Conservation (phyloP, 2,113 vertebrate genomes). For the Henicopernis longicauda region DNA sequence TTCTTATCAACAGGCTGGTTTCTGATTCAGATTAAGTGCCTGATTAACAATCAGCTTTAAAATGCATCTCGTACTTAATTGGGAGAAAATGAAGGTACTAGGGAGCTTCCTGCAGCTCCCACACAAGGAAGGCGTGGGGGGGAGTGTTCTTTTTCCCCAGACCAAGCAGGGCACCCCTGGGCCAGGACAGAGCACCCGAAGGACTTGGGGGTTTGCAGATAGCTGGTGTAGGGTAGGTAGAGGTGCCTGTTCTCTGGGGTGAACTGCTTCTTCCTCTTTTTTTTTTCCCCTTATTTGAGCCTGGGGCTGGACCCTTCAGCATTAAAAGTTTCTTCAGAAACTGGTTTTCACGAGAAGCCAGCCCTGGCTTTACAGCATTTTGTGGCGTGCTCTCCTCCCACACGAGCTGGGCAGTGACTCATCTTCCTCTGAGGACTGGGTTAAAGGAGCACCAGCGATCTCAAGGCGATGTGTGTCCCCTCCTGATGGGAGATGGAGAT, state of each 20-base stretch:
- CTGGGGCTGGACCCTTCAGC: neutral
- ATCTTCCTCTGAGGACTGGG: neutral
- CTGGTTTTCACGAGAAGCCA: neutral
- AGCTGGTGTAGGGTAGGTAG: neutral
- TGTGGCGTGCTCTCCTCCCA: neutral
- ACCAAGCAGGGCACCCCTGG: neutral
- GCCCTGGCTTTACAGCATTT: neutral
- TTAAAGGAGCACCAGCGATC: neutral
- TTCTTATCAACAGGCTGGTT: neutral
- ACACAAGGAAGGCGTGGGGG: fast-evolving
- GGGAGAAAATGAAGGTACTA: neutral
- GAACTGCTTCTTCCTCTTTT: neutral
- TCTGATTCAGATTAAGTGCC: fast-evolving
- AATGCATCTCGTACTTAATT: too few species aligned
- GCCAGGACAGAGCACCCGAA: neutral
- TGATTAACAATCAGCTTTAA: neutral
- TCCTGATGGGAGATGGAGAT: neutral
- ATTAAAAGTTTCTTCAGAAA: neutral
- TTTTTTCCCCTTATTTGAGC: neutral
- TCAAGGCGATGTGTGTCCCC: neutral
- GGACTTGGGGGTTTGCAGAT: fast-evolving
- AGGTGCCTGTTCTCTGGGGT: too few species aligned
- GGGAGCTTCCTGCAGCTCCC: neutral
- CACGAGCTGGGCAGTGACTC: slow-evolving; percentile 17
- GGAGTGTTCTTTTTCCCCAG: neutral